Evolutionary conservation across 2,113 vertebrate species (phyloP).

Genomic region (Physeter macrocephalus): DNA sequence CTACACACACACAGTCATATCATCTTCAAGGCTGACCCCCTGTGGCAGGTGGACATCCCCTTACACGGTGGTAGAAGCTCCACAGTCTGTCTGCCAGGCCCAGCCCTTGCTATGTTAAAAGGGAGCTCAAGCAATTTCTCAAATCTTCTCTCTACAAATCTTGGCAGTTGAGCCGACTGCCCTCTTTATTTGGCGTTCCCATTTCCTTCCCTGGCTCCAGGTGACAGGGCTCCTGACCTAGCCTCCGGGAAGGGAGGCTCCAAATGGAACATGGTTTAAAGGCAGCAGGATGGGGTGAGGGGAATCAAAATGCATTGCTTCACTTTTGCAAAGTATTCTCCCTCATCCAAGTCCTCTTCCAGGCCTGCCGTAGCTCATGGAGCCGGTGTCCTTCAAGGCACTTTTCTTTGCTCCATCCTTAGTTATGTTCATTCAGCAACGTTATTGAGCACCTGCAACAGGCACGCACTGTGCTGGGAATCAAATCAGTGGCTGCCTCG

Average conservation of each 20-base stretch:
- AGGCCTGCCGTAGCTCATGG: neutral
- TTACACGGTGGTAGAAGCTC: neutral
- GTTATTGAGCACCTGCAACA: neutral
- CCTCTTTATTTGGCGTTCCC: neutral
- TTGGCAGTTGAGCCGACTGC: neutral
- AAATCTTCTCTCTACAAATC: neutral
- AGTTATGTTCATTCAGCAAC: neutral
- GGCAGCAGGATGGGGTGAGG: neutral
- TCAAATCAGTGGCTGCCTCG: neutral
- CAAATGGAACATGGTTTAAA: neutral
- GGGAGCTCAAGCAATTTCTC: neutral
- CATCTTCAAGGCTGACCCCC: neutral
- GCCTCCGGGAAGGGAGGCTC: neutral
- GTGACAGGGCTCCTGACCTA: neutral
- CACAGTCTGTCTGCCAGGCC: neutral
- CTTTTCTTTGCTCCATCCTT: neutral
- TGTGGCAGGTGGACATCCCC: too few species aligned
- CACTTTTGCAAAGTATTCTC: neutral
- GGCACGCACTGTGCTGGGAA: neutral
- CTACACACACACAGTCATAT: neutral
- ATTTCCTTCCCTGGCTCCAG: neutral
- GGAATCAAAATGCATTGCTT: neutral
- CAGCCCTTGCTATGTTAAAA: neutral
- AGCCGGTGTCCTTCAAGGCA: neutral
- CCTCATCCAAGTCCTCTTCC: neutral